phyloP scores from a whole-genome alignment of 2,888 invertebrate genomes.

The Caenorhabditis sp. region DNA sequence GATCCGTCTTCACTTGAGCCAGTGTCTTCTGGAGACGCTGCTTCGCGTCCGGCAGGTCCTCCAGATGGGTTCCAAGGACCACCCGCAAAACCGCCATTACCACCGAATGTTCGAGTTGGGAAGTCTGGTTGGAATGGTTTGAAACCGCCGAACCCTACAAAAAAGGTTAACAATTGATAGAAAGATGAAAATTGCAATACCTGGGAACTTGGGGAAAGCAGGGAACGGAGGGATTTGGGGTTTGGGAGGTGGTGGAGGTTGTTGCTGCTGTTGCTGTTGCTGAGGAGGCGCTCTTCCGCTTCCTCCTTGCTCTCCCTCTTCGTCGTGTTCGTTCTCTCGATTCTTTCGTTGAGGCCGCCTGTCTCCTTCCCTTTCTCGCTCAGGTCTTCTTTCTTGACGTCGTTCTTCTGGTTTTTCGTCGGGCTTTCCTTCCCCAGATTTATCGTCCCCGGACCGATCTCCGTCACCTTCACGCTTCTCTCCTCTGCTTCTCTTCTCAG shows the following conservation, averaged over 20 bases:
- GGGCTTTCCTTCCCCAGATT: not conserved
- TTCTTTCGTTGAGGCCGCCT: not conserved
- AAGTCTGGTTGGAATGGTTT: constrained; percentile 61
- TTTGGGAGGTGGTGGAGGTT: constrained; percentile 55
- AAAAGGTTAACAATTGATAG: not conserved
- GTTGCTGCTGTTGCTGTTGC: constrained; percentile 31
- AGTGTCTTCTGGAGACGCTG: constrained; percentile 50
- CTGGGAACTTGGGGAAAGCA: constrained; percentile 65
- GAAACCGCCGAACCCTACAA: constrained; percentile 61
- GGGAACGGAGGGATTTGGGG: constrained; percentile 66
- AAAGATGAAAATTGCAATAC: constrained; percentile 24
- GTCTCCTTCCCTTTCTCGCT: not conserved
- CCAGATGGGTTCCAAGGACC: constrained; percentile 63
- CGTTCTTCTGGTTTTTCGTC: not conserved
- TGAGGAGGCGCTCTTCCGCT: constrained; percentile 21
- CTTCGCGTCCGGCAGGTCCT: constrained; percentile 60
- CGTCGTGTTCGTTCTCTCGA: not conserved
- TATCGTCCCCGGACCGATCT: not conserved
- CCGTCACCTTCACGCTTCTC: constrained; percentile 3
- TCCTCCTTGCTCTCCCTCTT: constrained; percentile 24
- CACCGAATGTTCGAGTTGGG: constrained; percentile 62
- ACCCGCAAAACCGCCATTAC: constrained; percentile 67
- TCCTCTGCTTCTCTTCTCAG: constrained; percentile 47
- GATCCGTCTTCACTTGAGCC: constrained; percentile 50
- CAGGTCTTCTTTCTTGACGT: not conserved